These are phyloP conservation scores for Sclerodermus sp. DNA, from an alignment of 2,888 invertebrate genomes.

Conservation along the genomic window DNA sequence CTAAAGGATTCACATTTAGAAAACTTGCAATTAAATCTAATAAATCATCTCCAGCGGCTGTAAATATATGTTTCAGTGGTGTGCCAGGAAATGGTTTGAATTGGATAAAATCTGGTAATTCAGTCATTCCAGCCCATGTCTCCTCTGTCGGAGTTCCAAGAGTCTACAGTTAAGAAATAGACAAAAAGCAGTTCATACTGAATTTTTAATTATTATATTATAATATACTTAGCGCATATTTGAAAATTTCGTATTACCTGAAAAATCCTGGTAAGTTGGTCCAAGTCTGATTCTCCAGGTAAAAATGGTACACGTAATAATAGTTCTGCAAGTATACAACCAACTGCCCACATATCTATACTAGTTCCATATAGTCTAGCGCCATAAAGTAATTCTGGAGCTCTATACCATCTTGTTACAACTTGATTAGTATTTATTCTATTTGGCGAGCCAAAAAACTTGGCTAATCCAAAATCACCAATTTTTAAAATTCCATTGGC, in stretches of 20 bases:
- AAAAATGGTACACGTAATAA: constrained; percentile 88
- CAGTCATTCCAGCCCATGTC: constrained; percentile 84
- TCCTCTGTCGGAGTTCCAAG: constrained; percentile 92
- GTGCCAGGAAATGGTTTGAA: constrained; percentile 86
- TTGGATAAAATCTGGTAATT: constrained; percentile 87
- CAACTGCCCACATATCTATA: constrained; percentile 98
- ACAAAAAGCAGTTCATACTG: neutral
- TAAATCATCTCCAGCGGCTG: constrained; percentile 91
- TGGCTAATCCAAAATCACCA: constrained; percentile 98
- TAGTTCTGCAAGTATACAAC: constrained; percentile 96
- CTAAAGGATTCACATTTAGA: constrained; percentile 79
- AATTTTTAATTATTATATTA: too few relatives aligned
- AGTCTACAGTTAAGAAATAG: constrained; percentile 33
- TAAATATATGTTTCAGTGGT: constrained; percentile 89
- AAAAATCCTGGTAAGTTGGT: constrained; percentile 94
- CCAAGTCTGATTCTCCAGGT: constrained; percentile 95
- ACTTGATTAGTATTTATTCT: constrained; percentile 97
- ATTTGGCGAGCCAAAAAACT: constrained; percentile 95
- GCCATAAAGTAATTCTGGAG: constrained; percentile 94
- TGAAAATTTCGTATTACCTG: constrained; percentile 66
- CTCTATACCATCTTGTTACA: constrained; percentile 91
- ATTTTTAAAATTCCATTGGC: constrained; percentile 91
- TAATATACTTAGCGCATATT: neutral
- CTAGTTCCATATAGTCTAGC: constrained; percentile 93
- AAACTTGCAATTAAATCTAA: constrained; percentile 77